Base-by-base conservation (phyloP, 2,797 vertebrate species). In the Pangasius krempfi region DNA sequence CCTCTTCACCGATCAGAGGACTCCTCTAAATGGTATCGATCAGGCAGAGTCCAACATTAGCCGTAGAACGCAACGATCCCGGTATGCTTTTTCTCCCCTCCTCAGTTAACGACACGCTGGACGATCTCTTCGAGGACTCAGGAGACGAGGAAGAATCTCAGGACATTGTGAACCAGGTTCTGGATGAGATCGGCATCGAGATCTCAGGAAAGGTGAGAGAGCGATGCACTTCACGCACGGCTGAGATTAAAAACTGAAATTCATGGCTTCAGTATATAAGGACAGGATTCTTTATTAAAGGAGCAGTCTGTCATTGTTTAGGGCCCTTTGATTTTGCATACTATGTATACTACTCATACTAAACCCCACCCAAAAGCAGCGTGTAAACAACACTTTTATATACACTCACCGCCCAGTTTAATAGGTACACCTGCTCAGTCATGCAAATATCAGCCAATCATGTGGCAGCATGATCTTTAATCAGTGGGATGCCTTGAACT, bases 151-250 rank as follows among this genome's bases (percentile, higher is more conserved):
- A 97, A 90, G 97, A 98, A 95, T 97, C 96, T 92, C 96, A 97
- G 91, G 97, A 97, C 92, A 98, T 97, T 92, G 97, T 98, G 86
- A 97, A 97, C 88, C 97, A 97, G 94, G 97, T 98, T 89, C 95
- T 98, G 89, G 97, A 98, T 92, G 97, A 98, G 95, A 97, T 98
- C 33, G 97, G 97, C 92, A 98, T 98, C 90, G 97, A 98, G 93
- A 97, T 98, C 90, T 96, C 97, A 86, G 97, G 95, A 94, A 97
- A 97, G 96, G 97, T 98, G n/a, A n/a, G 94, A 91, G 91, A 44
- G 58, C 1, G 78, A 10, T 0, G n/a, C 3, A 4, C 1, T 58
- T 80, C 14, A 22, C 13, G 22, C 16, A 1, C 12, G 18, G 16
- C 56, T 68, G 37, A 33, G 13, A 62, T 50, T 37, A 5, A 4